Conservation (phyloP, 37 sponge, comb jelly and placozoan species). For the Spongilla lacustris region DNA sequence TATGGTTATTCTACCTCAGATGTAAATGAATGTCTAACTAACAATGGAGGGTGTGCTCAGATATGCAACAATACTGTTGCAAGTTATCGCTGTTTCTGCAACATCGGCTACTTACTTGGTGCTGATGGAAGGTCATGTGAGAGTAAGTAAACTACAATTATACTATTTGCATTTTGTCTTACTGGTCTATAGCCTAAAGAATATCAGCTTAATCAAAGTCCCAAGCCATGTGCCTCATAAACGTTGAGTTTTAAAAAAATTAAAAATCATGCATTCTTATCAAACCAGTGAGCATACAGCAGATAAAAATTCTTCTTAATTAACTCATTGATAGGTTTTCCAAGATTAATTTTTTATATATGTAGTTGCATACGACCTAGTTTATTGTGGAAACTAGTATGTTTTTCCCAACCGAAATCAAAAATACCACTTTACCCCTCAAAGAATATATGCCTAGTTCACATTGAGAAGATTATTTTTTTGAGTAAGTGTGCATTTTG, state of each 20-base stretch:
- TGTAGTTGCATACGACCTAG: not conserved
- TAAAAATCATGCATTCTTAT: not conserved
- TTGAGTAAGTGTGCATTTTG: not conserved
- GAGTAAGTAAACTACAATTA: not conserved
- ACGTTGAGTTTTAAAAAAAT: not conserved
- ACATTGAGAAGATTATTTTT: not conserved
- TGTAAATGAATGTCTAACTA: conserved; percentile 34
- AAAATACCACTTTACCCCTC: no score
- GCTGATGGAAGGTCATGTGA: conserved; percentile 21
- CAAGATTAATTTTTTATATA: not conserved
- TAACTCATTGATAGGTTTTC: not conserved
- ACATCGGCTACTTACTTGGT: conserved; percentile 3
- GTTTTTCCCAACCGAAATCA: no score
- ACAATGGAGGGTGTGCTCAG: conserved; percentile 4
- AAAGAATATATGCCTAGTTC: not conserved
- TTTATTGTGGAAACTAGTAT: not conserved
- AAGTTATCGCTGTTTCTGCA: conserved; percentile 18
- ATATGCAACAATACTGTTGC: conserved; percentile 28
- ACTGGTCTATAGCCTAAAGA: not conserved
- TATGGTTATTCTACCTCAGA: not conserved
- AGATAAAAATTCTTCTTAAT: not conserved
- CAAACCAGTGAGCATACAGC: no score
- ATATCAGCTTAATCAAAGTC: not conserved
- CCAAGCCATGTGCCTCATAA: not conserved
- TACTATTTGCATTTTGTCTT: no score